phyloP scores from a whole-genome alignment of 1,140 invertebrate genomes.

The Bradysia coprophila region DNA sequence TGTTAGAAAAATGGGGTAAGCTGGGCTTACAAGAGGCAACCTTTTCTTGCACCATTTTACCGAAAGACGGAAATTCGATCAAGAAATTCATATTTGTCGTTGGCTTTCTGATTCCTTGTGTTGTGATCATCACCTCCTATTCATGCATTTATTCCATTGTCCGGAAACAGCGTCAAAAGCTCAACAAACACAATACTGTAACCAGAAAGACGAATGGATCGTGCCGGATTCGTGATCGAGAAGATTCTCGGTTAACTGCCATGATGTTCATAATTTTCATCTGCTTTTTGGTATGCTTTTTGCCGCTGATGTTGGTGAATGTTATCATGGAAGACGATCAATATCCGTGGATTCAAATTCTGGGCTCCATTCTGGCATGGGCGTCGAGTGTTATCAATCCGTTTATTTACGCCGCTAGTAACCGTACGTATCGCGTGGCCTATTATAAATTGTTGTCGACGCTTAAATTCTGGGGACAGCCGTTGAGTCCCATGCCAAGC shows the following conservation, averaged over 20 bases:
- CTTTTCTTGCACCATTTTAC: constrained; percentile 72
- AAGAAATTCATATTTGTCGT: constrained; percentile 72
- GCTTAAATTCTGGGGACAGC: constrained; percentile 22
- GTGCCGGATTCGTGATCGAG: constrained; percentile 18
- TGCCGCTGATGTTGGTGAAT: constrained; percentile 72
- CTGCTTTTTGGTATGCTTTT: constrained; percentile 64
- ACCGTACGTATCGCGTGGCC: constrained; percentile 46
- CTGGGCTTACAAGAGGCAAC: constrained; percentile 55
- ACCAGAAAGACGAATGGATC: background rate
- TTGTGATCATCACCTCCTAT: constrained; percentile 68
- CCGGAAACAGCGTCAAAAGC: constrained; percentile 43
- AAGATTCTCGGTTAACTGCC: constrained; percentile 60
- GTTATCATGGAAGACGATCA: constrained; percentile 55
- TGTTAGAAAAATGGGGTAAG: constrained; percentile 63
- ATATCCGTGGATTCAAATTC: constrained; percentile 53
- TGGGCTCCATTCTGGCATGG: constrained; percentile 70
- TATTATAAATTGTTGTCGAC: constrained; percentile 19
- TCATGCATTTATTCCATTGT: constrained; percentile 71
- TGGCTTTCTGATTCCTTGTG: constrained; percentile 61
- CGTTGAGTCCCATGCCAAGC: constrained; percentile 20
- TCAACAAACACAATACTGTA: constrained; percentile 15
- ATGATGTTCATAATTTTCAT: constrained; percentile 74
- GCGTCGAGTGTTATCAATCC: constrained; percentile 73
- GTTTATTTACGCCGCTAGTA: constrained; percentile 71
- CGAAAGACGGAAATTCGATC: constrained; percentile 56